Evolutionary conservation across 2,888 invertebrate species (phyloP).

Genomic region (Marasmarcha lunaedactyla): DNA sequence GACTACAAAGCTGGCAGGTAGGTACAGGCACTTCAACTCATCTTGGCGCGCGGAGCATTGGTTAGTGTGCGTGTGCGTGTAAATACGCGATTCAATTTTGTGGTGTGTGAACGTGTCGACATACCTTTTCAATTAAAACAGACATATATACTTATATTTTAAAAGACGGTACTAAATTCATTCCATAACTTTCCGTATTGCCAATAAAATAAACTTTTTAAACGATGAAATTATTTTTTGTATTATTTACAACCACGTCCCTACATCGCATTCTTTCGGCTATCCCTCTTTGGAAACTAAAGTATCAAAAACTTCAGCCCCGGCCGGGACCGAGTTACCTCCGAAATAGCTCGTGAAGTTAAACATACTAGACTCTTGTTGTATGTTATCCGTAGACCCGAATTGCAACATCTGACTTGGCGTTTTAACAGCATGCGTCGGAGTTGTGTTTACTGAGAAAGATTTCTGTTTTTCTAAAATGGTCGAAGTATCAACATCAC

Average conservation of each 20-base stretch:
- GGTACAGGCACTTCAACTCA: too few relatives aligned
- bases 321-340: conserved; percentile 62
- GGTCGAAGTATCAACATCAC: conserved; percentile 12
- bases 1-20: too few relatives aligned
- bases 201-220: not conserved
- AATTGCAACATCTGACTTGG: conserved; percentile 31
- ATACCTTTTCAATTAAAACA: too few relatives aligned
- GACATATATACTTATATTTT: too few relatives aligned
- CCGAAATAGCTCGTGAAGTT: conserved; percentile 76
- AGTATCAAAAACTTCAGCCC: conserved; percentile 73
- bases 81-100: too few relatives aligned
- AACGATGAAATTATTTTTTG: not conserved
- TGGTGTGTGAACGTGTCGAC: too few relatives aligned
- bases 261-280: conserved; percentile 43
- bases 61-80: too few relatives aligned
- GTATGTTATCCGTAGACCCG: conserved; percentile 52
- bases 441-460: conserved; percentile 50
- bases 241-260: conserved; percentile 44
- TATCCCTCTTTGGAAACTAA: conserved; percentile 49
- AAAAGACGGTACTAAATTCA: too few relatives aligned
- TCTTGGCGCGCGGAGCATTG: too few relatives aligned
- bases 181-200: too few relatives aligned
- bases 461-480: conserved; percentile 41
- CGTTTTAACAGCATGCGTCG: conserved; percentile 46
- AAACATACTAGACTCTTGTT: conserved; percentile 58